Evolutionary conservation across 2,888 invertebrate genomes (phyloP), one percentile per base, ranked within the genome.

Genomic region (Andrena trimmerana): DNA sequence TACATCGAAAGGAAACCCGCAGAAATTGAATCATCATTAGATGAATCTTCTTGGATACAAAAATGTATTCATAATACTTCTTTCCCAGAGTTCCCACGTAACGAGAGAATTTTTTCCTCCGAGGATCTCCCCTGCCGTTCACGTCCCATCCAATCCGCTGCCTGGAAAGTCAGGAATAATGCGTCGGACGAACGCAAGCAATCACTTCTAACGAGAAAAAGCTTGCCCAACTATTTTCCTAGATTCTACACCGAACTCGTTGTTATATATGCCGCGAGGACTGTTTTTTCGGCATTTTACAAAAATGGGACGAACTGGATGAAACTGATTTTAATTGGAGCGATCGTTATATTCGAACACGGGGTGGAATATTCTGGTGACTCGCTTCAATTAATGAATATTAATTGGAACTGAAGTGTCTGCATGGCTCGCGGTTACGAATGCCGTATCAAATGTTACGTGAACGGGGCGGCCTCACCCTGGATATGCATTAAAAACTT

Each of bases 311-410:
- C 57, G 33, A 65, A 33, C 42, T 10, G 33, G 33, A 59, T n/a
- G 60, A 8, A 59, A 52, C 52, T 1, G 42, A n/a, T 36, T 76
- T 62, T 62, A 77, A 77, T 33, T 68, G 67, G 62, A 68, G 50
- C 50, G 67, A 78, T 78, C 67, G 52, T 68, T 68, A 67, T 54
- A 36, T 20, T 13, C 24, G 42, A 27, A 57, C 10, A 57, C 42
- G 50, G 1, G 42, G 3, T 5, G 54, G n/a, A 54, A 16, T 36
- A 24, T 52, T n/a, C 60, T 62, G 16, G 16, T 42, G 52, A 13
- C 10, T 62, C 42, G 77, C 33, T 27, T 63, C 62, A n/a, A 20
- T 63, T 68, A 77, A 78, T 48, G 78, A 68, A 68, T 77, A 78
- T 77, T 78, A 78, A 78, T 78, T 16, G 20, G 62, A 20, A 8